Conservation (phyloP, 2,113 vertebrate species). For the Ancistrus triradiatus region DNA sequence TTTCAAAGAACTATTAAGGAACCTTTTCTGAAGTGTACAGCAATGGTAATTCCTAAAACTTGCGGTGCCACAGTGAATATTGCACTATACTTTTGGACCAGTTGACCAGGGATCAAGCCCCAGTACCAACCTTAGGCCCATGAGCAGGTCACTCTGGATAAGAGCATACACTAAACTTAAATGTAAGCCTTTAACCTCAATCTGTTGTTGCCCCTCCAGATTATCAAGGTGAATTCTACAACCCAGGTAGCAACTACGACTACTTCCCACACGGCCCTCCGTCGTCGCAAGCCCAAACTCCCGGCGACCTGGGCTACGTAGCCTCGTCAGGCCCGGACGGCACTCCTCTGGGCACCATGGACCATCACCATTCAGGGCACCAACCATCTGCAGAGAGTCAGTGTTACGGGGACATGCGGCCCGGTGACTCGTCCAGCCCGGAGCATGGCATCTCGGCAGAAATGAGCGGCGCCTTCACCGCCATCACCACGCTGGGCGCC, state of each 20-base stretch:
- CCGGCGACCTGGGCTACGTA: constrained; percentile 89
- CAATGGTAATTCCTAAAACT: too few species aligned
- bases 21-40: not conserved
- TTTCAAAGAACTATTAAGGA: too few species aligned
- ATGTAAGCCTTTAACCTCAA: too few species aligned
- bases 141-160: too few species aligned
- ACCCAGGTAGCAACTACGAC: constrained; percentile 90
- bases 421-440: constrained; percentile 89
- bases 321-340: constrained; percentile 87
- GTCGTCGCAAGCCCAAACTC: constrained; percentile 90
- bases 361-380: constrained; percentile 85
- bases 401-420: constrained; percentile 87
- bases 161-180: too few species aligned
- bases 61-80: too few species aligned
- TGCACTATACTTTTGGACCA: too few species aligned
- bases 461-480: constrained; percentile 89
- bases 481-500: constrained; percentile 80
- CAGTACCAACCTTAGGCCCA: too few species aligned
- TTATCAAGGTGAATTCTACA: constrained; percentile 93
- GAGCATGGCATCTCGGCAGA: constrained; percentile 93
- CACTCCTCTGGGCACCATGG: constrained; percentile 84
- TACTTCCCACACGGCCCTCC: constrained; percentile 93
- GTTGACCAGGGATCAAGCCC: too few species aligned
- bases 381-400: constrained; percentile 85
- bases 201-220: constrained; percentile 65